Conservation (phyloP, 2,113 vertebrate genomes). For the Crocuta crocuta region DNA sequence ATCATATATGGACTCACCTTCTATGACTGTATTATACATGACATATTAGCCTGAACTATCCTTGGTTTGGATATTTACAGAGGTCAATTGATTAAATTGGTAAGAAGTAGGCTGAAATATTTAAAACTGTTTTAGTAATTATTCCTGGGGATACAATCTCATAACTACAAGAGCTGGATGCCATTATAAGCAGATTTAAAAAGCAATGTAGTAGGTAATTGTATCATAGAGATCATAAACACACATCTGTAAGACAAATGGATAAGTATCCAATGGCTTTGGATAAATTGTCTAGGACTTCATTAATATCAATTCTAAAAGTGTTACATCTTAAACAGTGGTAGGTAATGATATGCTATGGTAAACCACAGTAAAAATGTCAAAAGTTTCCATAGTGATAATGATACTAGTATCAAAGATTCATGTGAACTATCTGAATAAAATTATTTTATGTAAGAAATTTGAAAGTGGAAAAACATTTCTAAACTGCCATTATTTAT, state of each 20-base stretch:
- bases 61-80: background rate
- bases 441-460: slow-evolving; percentile 19
- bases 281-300: background rate
- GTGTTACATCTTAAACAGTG: background rate
- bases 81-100: background rate
- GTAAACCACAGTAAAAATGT: slow-evolving; percentile 8
- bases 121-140: background rate
- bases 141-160: background rate
- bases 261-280: slow-evolving; percentile 39
- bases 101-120: background rate
- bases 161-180: background rate
- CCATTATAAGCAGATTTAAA: slow-evolving; percentile 13
- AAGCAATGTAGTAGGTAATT: background rate
- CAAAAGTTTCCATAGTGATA: background rate
- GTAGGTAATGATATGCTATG: background rate
- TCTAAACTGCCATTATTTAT: background rate
- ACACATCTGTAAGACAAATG: background rate
- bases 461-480: background rate
- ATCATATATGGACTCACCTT: background rate
- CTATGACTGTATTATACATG: background rate
- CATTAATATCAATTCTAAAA: background rate
- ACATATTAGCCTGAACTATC: background rate
- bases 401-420: slow-evolving; percentile 11
- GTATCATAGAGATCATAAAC: slow-evolving; percentile 18
- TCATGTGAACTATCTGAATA: background rate